Conservation (phyloP, 2,888 invertebrate species). For the Microplitis deprimator region DNA sequence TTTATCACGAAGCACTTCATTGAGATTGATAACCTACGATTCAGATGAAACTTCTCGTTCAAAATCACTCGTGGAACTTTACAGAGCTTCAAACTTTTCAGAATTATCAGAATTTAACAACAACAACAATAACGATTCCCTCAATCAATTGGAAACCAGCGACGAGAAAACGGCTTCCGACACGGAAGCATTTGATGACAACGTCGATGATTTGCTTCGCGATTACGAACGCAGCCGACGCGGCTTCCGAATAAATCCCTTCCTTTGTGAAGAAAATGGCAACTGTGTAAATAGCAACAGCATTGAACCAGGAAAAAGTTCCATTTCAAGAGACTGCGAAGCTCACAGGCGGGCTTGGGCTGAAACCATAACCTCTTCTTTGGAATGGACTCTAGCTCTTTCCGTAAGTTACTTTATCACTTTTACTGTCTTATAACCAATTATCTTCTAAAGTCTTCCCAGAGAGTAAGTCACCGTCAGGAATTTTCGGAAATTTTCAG, state of each 20-base stretch:
- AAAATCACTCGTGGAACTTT: constrained; percentile 63
- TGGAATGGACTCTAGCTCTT: constrained; percentile 82
- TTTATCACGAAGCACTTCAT: constrained; percentile 54
- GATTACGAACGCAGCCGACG: constrained; percentile 66
- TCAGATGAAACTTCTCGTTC: constrained; percentile 52
- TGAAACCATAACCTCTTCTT: constrained; percentile 87
- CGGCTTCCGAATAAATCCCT: constrained; percentile 66
- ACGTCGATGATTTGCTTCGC: constrained; percentile 61
- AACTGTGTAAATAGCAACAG: constrained; percentile 38
- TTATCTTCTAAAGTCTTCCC: background rate
- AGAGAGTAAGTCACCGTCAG: constrained; percentile 4
- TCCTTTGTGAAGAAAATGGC: constrained; percentile 50
- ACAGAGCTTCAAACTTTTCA: constrained; percentile 24
- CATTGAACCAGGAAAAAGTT: constrained; percentile 64
- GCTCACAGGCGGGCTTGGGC: constrained; percentile 88
- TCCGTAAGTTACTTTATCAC: constrained; percentile 65
- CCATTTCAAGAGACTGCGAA: constrained; percentile 88
- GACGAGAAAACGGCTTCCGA: background rate
- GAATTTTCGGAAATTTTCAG: background rate
- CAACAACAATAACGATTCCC: constrained; percentile 9
- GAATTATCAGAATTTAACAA: constrained; percentile 25
- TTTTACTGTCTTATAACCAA: background rate
- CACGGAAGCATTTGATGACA: constrained; percentile 47
- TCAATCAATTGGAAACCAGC: constrained; percentile 5
- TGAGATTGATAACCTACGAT: constrained; percentile 53